Percentiles rank a stretch among this genome's conserved stretches.
Evolutionary conservation across 2,113 vertebrate species (phyloP).

Genomic region (Rattus norvegicus): GRCr8 NC_086028.1:46892001-46892500

Average conservation of each 20-base stretch:
- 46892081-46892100: neutral
- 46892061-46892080: neutral
- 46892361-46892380: neutral
- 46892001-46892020: no score
- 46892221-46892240: neutral
- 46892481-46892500: no score
- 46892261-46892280: neutral
- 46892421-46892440: neutral
- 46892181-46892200: neutral
- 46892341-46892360: neutral
- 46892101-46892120: neutral
- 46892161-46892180: neutral
- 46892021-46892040: neutral
- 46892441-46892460: neutral
- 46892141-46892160: neutral
- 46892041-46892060: neutral
- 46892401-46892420: rapidly evolving
- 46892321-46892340: neutral
- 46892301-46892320: neutral
- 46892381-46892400: neutral
- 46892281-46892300: neutral
- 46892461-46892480: neutral
- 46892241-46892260: neutral
- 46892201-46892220: neutral
- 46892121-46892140: neutral